A percentile compares a stretch with the other conserved stretches of the same genome.
Evolutionary conservation across 2,113 vertebrate species (phyloP).

Genomic region (Coregonus clupeaformis): DNA sequence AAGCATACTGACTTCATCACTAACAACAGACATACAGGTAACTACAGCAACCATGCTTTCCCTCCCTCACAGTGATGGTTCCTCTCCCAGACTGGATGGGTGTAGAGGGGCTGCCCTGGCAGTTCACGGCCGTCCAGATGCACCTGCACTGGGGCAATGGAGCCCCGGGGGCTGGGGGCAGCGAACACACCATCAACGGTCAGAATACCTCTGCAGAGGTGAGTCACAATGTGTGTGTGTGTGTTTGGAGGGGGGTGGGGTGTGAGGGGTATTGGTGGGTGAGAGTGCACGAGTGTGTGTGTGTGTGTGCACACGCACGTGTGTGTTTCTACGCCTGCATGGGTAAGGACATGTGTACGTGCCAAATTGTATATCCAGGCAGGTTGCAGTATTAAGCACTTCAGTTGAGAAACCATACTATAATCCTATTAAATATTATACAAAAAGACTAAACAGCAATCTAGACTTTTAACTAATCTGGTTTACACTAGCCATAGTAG

Average conservation of each 20-base stretch:
- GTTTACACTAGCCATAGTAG: not conserved
- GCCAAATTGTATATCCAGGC: not conserved
- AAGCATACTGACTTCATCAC: no score
- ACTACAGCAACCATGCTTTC: not conserved
- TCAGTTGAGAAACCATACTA: no score
- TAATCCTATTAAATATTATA: no score
- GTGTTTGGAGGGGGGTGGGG: no score
- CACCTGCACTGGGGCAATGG: slow-evolving; percentile 90
- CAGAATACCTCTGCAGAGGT: slow-evolving; percentile 83
- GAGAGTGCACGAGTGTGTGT: no score
- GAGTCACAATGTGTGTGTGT: slow-evolving; percentile 1
- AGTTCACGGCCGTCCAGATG: slow-evolving; percentile 80
- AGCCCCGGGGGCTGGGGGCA: slow-evolving; percentile 63
- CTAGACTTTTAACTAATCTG: not conserved
- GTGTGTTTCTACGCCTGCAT: not conserved
- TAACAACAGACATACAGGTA: slow-evolving; percentile 85
- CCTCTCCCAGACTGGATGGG: slow-evolving; percentile 78
- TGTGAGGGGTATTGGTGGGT: not conserved
- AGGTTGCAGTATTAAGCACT: no score
- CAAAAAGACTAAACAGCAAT: no score
- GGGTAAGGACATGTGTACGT: not conserved
- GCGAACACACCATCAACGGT: slow-evolving; percentile 85
- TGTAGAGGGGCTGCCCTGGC: slow-evolving; percentile 76
- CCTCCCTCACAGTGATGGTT: slow-evolving; percentile 71
- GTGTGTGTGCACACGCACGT: no score